phyloP scores from a whole-genome alignment of 2,888 invertebrate genomes.

The Hyppa rectilinea region DNA sequence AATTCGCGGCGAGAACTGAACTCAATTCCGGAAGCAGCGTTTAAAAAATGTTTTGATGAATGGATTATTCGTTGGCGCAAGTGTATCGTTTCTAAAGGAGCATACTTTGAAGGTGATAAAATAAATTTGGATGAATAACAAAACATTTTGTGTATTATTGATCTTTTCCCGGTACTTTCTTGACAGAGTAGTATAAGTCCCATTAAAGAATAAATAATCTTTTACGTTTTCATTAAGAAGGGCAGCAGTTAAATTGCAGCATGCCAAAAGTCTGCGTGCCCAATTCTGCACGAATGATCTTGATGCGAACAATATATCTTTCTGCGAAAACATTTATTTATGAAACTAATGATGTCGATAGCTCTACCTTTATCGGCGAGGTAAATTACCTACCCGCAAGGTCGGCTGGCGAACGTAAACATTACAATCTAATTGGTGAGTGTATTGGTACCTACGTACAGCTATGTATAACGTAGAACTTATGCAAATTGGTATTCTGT shows the following conservation, averaged over 20 bases:
- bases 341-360: conserved; percentile 4
- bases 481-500: conserved; percentile 21
- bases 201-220: not conserved
- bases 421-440: conserved; percentile 29
- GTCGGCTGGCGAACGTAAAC: conserved; percentile 51
- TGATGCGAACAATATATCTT: conserved; percentile 2
- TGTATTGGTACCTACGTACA: not conserved
- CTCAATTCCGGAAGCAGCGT: too few species aligned
- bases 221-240: not conserved
- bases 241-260: not conserved
- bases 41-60: too few species aligned
- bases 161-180: too few species aligned
- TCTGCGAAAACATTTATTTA: conserved; percentile 12
- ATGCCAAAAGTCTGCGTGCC: not conserved
- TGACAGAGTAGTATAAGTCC: too few species aligned
- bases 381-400: conserved; percentile 49
- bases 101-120: too few species aligned
- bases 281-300: conserved; percentile 8
- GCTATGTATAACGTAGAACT: not conserved
- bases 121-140: too few species aligned
- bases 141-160: too few species aligned
- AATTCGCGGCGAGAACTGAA: too few species aligned
- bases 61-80: too few species aligned
- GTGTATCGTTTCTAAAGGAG: too few species aligned
- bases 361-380: conserved; percentile 27